Evolutionary conservation across 2,888 invertebrate species (phyloP).

Genomic region (Pteria penguin): DNA sequence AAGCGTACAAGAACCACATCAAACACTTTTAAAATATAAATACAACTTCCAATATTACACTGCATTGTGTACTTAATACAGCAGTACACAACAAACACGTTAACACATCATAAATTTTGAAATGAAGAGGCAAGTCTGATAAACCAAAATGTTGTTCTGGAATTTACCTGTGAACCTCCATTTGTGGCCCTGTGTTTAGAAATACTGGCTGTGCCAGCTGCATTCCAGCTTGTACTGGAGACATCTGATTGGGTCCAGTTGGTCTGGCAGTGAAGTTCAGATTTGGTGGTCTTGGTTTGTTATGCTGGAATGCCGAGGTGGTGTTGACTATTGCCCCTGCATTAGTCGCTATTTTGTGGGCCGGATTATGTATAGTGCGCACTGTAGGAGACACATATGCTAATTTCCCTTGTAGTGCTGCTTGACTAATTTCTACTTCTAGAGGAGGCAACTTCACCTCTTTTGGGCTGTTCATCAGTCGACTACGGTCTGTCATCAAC

Average conservation of each 20-base stretch:
- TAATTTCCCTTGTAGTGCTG: slow-evolving; percentile 72
- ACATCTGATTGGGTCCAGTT: slow-evolving; percentile 66
- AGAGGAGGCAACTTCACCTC: slow-evolving; percentile 64
- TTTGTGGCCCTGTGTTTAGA: slow-evolving; percentile 68
- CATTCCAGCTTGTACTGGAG: slow-evolving; percentile 68
- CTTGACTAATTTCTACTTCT: slow-evolving; percentile 68
- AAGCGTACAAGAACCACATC: too few relatives aligned
- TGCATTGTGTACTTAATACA: too few relatives aligned
- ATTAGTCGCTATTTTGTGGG: slow-evolving; percentile 41
- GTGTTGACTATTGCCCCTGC: slow-evolving; percentile 55
- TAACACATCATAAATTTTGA: too few relatives aligned
- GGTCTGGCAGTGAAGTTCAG: slow-evolving; percentile 58
- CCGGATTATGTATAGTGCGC: slow-evolving; percentile 56
- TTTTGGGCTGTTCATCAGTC: slow-evolving; percentile 59
- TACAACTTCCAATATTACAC: too few relatives aligned
- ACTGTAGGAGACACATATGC: slow-evolving; percentile 76
- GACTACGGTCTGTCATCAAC: slow-evolving; percentile 44
- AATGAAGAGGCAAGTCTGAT: too few relatives aligned
- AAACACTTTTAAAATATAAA: too few relatives aligned
- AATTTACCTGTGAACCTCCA: slow-evolving; percentile 72
- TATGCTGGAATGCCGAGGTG: slow-evolving; percentile 54
- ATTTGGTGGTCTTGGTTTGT: slow-evolving; percentile 55
- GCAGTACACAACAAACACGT: too few relatives aligned
- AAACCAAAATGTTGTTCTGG: too few relatives aligned
- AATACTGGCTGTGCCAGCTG: slow-evolving; percentile 72